Base-by-base conservation (phyloP, 2,888 invertebrate genomes). In the Flexamia atlantica region DNA sequence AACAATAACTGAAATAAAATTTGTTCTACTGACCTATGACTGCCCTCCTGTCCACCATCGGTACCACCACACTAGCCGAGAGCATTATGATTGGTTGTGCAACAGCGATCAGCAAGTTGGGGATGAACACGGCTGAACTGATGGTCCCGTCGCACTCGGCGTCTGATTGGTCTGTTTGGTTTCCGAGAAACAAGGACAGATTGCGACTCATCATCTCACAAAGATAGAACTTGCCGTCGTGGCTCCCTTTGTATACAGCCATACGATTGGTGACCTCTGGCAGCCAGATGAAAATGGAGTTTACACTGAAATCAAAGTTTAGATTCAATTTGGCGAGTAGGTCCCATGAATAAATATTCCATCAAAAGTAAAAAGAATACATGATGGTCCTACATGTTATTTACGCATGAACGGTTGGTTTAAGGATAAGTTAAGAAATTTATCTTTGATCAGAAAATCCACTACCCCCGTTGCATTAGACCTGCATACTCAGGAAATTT, bases 271-370 rank as follows among this genome's bases (percentile, higher is more conserved):
- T 36, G 5, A 72, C 60, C 23, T 82, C 82, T 25, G 82, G 82
- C 14, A 82, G 42, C 82, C 82, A 82, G 0, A 82, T 42, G 53
- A 82, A 82, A 1, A 82, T 68, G 25, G 70, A 40, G 30, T 82
- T 82, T 28, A 76, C 76, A 46, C 76, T 76, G 50, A 2, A 76
- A 76, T 10, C 12, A 28, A 10, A 3, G 36, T 36, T 9, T 7
- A 7, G 9, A 36, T 7, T 4, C 9, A 9, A 36, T 36, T 4
- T 36, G 36, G 4, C 9, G 9, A 36, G 36, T 36, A 36, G 36
- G 36, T 36, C 36, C 9, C 36, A 9, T 7, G 9, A n/a, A n/a
- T n/a, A n/a, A n/a, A n/a, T n/a, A n/a, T n/a, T n/a, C n/a, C n/a
- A n/a, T n/a, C n/a, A n/a, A n/a, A n/a, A n/a, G n/a, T n/a, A n/a